Conservation (phyloP, 2,797 vertebrate genomes). For the Macropus fuliginosus region DNA sequence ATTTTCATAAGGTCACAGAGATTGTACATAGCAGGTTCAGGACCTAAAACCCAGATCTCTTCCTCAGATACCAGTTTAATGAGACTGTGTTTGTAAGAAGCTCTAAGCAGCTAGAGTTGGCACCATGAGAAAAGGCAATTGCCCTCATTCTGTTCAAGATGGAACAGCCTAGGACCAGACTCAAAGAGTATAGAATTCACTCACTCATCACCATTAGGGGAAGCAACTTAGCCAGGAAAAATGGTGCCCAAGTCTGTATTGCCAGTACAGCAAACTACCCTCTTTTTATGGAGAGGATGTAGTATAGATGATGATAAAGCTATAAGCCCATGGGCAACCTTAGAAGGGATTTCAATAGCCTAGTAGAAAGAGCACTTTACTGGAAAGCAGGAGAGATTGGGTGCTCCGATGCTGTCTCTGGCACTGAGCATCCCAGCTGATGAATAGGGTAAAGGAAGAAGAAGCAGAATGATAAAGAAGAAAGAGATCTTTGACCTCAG, state of each 20-base stretch:
- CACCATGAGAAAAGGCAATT: neutral
- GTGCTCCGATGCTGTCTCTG: neutral
- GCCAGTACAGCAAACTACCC: neutral
- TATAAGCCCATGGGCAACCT: neutral
- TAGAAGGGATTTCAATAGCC: neutral
- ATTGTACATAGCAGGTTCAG: too few relatives aligned
- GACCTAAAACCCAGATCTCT: neutral
- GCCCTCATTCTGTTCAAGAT: neutral
- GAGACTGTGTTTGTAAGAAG: neutral
- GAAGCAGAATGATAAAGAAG: neutral
- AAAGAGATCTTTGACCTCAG: neutral
- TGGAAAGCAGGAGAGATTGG: fast-evolving
- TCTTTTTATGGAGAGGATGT: neutral
- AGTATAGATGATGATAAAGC: neutral
- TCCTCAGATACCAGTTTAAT: neutral
- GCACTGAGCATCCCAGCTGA: neutral
- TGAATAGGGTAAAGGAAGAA: neutral
- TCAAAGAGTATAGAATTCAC: neutral
- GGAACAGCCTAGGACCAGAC: neutral
- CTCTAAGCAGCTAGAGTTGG: neutral
- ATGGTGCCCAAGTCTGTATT: neutral
- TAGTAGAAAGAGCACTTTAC: neutral
- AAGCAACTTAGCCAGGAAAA: neutral
- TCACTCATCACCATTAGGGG: neutral
- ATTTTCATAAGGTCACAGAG: neutral